These are phyloP conservation scores for Loripinus fragilis DNA, from an alignment of 2,888 invertebrate species.

Conservation along the genomic window DNA sequence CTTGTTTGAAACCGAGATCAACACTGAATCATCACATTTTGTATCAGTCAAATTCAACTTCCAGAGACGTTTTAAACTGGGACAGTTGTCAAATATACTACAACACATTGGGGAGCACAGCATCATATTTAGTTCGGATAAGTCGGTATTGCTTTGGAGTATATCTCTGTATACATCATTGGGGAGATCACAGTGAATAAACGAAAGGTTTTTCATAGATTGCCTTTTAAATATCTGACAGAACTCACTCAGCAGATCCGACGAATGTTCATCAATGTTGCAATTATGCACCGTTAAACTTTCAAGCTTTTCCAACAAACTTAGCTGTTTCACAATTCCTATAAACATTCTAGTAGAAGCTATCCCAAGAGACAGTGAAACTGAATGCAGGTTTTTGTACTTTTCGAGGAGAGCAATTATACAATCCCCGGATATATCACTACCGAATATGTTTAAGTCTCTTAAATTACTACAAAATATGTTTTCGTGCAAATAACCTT, in stretches of 20 bases:
- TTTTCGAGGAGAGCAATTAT: neutral
- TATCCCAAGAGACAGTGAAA: neutral
- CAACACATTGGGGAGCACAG: neutral
- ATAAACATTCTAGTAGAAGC: neutral
- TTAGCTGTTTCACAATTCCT: neutral
- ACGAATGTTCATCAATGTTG: neutral
- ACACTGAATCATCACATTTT: constrained; percentile 26
- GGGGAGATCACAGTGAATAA: neutral
- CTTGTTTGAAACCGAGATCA: constrained; percentile 21
- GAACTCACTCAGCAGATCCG: neutral
- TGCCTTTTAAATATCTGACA: neutral
- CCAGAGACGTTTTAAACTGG: neutral
- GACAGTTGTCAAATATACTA: neutral
- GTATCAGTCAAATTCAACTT: constrained; percentile 30
- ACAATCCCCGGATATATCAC: neutral
- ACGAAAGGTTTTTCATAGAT: neutral
- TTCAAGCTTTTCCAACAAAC: neutral
- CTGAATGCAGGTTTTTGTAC: neutral
- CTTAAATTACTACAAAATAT: constrained; percentile 55
- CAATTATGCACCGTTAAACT: neutral
- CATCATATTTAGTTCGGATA: neutral
- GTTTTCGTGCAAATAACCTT: constrained; percentile 45
- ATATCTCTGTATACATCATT: neutral
- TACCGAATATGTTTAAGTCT: constrained; percentile 34
- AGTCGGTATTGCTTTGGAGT: neutral